phyloP scores from a whole-genome alignment of 2,888 invertebrate genomes.

The Ormyrus rosae region DNA sequence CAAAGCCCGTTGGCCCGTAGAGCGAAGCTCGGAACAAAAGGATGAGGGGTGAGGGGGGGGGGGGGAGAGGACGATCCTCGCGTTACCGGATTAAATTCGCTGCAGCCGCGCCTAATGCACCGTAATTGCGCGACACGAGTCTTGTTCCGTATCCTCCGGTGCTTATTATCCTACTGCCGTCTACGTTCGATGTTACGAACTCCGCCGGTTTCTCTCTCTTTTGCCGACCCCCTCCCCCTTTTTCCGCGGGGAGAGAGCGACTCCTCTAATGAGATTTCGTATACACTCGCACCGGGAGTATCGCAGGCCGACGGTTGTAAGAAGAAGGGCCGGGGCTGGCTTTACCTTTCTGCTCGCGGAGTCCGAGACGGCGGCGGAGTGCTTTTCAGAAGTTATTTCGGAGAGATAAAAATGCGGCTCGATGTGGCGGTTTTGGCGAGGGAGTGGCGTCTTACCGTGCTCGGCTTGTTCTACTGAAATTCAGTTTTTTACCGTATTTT shows the following conservation, averaged over 20 bases:
- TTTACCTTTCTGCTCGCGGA: neutral
- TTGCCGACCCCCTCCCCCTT: neutral
- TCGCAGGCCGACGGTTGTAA: no score
- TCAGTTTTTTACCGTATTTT: neutral
- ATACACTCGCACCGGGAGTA: neutral
- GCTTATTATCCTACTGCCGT: slow-evolving; percentile 17
- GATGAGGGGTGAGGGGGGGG: neutral
- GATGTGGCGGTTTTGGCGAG: neutral
- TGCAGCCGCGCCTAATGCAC: slow-evolving; percentile 16
- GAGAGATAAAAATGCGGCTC: neutral
- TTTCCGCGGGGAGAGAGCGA: no score
- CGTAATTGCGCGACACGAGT: slow-evolving; percentile 16
- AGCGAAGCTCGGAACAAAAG: no score
- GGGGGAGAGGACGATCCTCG: slow-evolving; percentile 3
- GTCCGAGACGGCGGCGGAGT: no score
- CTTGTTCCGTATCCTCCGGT: neutral
- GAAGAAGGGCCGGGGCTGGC: neutral
- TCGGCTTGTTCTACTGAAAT: slow-evolving; percentile 1
- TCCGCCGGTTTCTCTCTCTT: neutral
- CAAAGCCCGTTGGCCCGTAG: slow-evolving; percentile 22
- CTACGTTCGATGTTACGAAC: slow-evolving; percentile 7
- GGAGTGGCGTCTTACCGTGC: neutral
- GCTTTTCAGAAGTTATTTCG: no score
- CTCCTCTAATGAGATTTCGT: slow-evolving; percentile 28
- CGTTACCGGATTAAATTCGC: slow-evolving; percentile 31